These are phyloP conservation scores for Tachina fera DNA, from an alignment of 2,888 invertebrate species.

Conservation along the genomic window DNA sequence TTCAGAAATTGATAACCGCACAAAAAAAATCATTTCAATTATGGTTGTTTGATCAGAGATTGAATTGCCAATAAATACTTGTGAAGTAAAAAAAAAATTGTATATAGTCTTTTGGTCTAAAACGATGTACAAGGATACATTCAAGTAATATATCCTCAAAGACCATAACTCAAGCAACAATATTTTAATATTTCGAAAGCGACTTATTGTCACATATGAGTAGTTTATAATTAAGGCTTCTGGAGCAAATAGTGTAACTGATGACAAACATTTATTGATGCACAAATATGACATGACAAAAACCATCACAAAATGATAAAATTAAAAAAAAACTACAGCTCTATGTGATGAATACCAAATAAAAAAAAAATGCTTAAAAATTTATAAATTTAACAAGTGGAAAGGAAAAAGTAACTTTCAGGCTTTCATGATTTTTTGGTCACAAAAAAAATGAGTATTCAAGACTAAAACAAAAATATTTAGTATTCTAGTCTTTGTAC, in stretches of 20 bases:
- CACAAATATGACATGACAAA: slow-evolving; percentile 8
- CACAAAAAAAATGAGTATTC: background rate
- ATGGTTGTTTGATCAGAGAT: no score
- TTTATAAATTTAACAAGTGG: slow-evolving; percentile 23
- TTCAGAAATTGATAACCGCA: background rate
- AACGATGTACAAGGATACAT: no score
- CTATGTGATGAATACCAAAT: background rate
- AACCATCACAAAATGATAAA: background rate
- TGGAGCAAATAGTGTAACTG: slow-evolving; percentile 2
- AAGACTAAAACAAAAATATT: background rate
- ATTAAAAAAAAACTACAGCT: slow-evolving; percentile 6
- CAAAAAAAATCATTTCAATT: no score
- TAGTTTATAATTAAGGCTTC: no score
- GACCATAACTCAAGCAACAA: no score
- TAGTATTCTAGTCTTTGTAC: background rate
- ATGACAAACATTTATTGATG: background rate
- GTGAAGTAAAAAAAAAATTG: no score
- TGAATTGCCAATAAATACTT: no score
- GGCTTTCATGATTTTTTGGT: slow-evolving; percentile 10
- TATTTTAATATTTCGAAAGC: no score
- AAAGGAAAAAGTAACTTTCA: slow-evolving; percentile 24
- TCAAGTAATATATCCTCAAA: no score
- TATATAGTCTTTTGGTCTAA: no score
- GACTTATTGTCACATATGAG: no score
- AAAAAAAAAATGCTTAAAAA: background rate